phyloP scores from a whole-genome alignment of 2,797 vertebrate genomes.

The Graptemys geographica region DNA sequence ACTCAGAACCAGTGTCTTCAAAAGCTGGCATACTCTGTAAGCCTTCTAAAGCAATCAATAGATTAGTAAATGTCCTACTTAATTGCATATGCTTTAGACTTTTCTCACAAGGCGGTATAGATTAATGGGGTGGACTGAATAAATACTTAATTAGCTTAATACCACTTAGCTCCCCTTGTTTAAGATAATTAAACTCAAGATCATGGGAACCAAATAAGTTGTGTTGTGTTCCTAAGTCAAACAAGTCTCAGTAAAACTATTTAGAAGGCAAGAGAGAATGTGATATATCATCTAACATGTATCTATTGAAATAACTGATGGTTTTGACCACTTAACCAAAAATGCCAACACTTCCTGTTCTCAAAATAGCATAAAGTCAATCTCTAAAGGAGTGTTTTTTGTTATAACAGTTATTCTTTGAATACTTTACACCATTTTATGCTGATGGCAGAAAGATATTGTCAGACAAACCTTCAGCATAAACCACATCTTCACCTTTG shows the following conservation, averaged over 20 bases:
- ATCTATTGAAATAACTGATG: not conserved
- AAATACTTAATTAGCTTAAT: not conserved
- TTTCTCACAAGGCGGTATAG: not conserved
- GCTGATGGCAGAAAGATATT: not conserved
- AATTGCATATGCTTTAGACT: not conserved
- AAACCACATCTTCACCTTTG: not conserved
- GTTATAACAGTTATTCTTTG: not conserved
- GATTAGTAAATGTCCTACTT: not conserved
- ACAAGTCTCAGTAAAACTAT: not conserved
- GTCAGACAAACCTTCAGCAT: not conserved
- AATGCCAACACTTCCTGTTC: not conserved
- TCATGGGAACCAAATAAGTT: not conserved
- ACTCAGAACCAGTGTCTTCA: not conserved
- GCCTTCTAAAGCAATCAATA: not conserved
- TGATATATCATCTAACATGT: not conserved
- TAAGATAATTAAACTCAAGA: constrained; percentile 5
- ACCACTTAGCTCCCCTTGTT: not conserved
- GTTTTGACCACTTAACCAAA: not conserved
- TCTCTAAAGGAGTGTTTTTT: not conserved
- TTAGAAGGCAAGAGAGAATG: not conserved
- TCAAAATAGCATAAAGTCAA: not conserved
- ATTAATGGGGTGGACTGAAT: constrained; percentile 6
- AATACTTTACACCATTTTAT: not conserved
- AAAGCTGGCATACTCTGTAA: not conserved
- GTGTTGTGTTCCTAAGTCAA: not conserved